Evolutionary conservation across 2,113 vertebrate genomes (phyloP).

Genomic region (Bambusicola thoracicus): DNA sequence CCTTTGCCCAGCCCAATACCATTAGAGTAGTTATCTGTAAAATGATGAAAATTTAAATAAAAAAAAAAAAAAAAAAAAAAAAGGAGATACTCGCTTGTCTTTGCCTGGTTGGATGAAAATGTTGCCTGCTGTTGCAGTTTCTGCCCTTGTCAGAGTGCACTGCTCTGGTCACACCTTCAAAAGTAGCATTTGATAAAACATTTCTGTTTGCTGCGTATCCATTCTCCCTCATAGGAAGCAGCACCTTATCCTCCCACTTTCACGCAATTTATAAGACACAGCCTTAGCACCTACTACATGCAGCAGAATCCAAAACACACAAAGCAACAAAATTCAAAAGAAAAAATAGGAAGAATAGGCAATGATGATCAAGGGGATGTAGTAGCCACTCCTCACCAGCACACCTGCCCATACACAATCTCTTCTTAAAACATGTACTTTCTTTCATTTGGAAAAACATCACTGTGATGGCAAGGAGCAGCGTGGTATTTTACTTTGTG

Average conservation of each 20-base stretch:
- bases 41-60: neutral
- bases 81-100: neutral
- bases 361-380: neutral
- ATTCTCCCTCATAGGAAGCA: neutral
- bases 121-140: neutral
- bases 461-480: neutral
- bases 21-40: neutral
- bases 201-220: neutral
- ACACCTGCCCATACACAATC: no score
- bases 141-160: neutral
- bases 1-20: neutral
- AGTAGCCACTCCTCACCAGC: neutral
- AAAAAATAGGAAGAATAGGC: neutral
- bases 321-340: neutral
- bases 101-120: neutral
- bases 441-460: neutral
- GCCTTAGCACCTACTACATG: neutral
- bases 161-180: neutral
- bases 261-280: neutral
- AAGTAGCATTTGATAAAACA: neutral
- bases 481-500: neutral
- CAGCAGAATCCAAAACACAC: neutral
- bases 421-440: neutral
- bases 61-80: neutral
- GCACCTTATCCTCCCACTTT: neutral